Percentiles rank a stretch among this genome's conserved stretches.
Evolutionary conservation across 2,113 vertebrate species (phyloP).

Genomic region (Calyptomena viridis): DNA sequence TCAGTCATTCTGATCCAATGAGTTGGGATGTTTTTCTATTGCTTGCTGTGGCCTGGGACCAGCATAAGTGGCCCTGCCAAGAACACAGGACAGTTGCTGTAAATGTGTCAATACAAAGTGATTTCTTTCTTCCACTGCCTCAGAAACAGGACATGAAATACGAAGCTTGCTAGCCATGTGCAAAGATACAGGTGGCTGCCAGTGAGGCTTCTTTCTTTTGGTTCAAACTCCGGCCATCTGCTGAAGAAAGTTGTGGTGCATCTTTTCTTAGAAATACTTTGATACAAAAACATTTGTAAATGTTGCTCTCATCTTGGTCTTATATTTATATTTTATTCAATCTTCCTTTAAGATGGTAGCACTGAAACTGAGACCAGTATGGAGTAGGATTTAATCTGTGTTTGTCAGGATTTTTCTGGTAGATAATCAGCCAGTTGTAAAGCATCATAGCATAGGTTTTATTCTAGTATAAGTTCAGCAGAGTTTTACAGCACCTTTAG

Average conservation of each 20-base stretch:
- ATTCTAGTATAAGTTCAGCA: neutral
- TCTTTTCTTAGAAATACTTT: neutral
- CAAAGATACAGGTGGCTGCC: neutral
- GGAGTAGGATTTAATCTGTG: neutral
- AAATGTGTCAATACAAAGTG: neutral
- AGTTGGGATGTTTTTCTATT: neutral
- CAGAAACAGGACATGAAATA: neutral
- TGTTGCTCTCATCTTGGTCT: neutral
- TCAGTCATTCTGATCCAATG: neutral
- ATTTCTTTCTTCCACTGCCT: neutral
- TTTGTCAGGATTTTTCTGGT: neutral
- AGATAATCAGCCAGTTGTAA: neutral
- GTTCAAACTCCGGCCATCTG: neutral
- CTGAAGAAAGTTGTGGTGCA: neutral
- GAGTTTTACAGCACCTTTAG: neutral
- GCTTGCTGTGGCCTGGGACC: neutral
- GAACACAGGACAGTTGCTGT: neutral
- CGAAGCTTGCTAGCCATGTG: neutral
- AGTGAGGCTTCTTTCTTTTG: neutral
- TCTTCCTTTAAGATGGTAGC: neutral
- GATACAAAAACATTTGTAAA: neutral
- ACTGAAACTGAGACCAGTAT: neutral
- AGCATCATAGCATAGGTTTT: neutral
- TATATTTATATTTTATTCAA: neutral
- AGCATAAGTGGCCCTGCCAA: neutral